Evolutionary conservation across 2,888 invertebrate genomes (phyloP).

Genomic region (Tinea trinotella): DNA sequence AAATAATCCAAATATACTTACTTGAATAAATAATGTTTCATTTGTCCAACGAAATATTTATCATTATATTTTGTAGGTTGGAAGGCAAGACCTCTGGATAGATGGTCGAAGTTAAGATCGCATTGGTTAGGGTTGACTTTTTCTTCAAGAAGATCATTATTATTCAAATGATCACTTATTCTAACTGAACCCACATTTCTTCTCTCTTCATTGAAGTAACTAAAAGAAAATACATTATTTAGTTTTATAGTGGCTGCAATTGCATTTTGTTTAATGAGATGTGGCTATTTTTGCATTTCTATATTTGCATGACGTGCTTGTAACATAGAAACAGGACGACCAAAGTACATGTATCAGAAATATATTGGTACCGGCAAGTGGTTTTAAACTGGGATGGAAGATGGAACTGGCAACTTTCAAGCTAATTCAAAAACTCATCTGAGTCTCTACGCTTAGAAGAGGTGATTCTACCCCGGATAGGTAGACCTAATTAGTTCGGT

Average conservation of each 20-base stretch:
- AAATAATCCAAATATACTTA: not conserved
- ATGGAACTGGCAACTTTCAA: no score
- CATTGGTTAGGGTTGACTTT: slow-evolving; percentile 42
- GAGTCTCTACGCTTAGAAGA: no score
- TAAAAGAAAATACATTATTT: slow-evolving; percentile 26
- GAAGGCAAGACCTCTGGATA: slow-evolving; percentile 77
- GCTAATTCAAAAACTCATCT: no score
- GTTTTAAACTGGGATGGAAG: no score
- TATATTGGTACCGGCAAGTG: no score
- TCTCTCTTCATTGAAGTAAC: slow-evolving; percentile 61
- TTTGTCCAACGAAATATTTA: slow-evolving; percentile 77
- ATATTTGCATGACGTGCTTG: no score
- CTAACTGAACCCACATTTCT: slow-evolving; percentile 53
- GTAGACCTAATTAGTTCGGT: no score
- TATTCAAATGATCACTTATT: slow-evolving; percentile 72
- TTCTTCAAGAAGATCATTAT: slow-evolving; percentile 57
- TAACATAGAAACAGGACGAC: no score
- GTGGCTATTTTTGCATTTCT: no score
- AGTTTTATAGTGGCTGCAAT: not conserved
- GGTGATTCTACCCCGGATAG: no score
- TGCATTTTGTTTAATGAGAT: not conserved
- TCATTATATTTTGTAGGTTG: slow-evolving; percentile 80
- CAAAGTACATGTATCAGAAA: no score
- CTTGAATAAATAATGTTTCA: slow-evolving; percentile 33
- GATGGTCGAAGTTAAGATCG: slow-evolving; percentile 70